These are phyloP conservation scores for Meiosimyza decipiens DNA, from an alignment of 2,888 invertebrate genomes.

Conservation along the genomic window DNA sequence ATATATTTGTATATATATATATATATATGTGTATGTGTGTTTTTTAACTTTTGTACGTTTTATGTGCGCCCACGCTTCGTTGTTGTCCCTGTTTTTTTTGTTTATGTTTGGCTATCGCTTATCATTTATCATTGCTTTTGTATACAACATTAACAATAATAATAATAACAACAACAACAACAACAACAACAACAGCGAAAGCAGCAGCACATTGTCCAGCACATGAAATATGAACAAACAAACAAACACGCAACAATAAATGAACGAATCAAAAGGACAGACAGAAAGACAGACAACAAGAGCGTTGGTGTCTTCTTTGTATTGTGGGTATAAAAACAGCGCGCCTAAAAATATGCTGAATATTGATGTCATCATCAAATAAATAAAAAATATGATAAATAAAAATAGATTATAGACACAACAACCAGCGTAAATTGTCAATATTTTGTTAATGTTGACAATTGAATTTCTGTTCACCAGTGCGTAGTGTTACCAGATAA, in stretches of 20 bases:
- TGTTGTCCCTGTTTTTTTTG: neutral
- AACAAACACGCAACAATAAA: slow-evolving; percentile 19
- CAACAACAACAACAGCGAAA: neutral
- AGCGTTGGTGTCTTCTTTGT: neutral
- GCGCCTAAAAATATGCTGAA: slow-evolving; percentile 21
- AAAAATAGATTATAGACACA: neutral
- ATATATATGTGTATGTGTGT: neutral
- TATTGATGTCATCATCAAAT: slow-evolving; percentile 18
- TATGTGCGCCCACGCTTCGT: neutral
- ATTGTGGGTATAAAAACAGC: too few relatives aligned
- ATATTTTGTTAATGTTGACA: slow-evolving; percentile 7
- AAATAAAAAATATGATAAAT: neutral
- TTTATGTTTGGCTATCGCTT: slow-evolving; percentile 23
- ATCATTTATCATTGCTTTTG: slow-evolving; percentile 28
- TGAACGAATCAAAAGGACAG: neutral
- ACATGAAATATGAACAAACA: slow-evolving; percentile 40
- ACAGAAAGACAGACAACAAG: neutral
- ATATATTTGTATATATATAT: neutral
- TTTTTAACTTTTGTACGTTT: neutral
- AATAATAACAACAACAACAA: slow-evolving; percentile 48
- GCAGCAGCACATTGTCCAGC: slow-evolving; percentile 46
- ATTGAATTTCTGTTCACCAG: neutral
- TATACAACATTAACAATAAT: slow-evolving; percentile 47
- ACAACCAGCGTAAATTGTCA: slow-evolving; percentile 8
- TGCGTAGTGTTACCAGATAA: too few relatives aligned